These are phyloP conservation scores for Bradypodion ventrale DNA, from an alignment of 2,797 vertebrate genomes.

Conservation along the genomic window DNA sequence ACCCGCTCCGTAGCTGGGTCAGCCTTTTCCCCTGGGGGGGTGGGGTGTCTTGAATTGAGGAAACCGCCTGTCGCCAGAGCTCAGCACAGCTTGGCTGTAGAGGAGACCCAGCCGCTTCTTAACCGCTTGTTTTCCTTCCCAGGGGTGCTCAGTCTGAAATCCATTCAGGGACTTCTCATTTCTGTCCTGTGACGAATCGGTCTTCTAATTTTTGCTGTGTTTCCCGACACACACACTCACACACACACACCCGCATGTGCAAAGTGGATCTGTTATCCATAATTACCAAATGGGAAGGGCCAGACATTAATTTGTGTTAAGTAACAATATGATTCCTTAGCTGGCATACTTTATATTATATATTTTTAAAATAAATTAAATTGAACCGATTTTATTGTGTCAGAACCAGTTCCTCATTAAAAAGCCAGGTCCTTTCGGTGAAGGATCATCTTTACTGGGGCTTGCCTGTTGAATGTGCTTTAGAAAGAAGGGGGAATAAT, in stretches of 20 bases:
- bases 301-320: background rate
- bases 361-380: slow-evolving; percentile 30
- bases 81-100: background rate
- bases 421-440: no score
- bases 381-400: background rate
- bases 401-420: background rate
- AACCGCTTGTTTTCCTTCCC: background rate
- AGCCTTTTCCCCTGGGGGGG: no score
- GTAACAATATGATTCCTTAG: no score
- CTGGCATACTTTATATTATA: background rate
- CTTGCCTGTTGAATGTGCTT: no score
- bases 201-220: slow-evolving; percentile 9
- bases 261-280: background rate
- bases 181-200: slow-evolving; percentile 29
- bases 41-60: no score
- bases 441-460: no score
- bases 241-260: background rate
- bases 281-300: background rate
- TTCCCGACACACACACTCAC: no score
- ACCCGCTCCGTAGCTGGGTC: slow-evolving; percentile 10
- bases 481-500: no score
- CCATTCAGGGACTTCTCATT: slow-evolving; percentile 8
- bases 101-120: background rate
- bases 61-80: background rate
- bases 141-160: slow-evolving; percentile 39